A percentile compares a stretch with the other conserved stretches of the same genome.
Conservation (phyloP, 2,797 vertebrate genomes). For the Ciconia nigra region DNA sequence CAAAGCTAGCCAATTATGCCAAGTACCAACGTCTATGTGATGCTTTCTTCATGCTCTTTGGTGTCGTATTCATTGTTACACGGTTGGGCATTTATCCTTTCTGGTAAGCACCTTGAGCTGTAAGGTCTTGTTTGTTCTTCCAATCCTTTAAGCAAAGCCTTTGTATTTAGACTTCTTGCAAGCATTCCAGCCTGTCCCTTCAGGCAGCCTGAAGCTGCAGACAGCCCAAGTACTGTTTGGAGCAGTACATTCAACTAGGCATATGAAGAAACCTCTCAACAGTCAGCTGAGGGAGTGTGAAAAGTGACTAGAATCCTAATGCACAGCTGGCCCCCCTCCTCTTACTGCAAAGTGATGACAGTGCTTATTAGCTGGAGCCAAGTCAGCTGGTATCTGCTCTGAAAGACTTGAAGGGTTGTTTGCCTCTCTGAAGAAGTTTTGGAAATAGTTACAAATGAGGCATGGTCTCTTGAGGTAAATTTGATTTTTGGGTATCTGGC, state of each 20-base stretch:
- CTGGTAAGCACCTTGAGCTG: conserved; percentile 82
- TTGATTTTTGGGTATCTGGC: not conserved
- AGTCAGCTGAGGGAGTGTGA: not conserved
- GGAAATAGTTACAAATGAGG: not conserved
- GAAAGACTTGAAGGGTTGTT: not conserved
- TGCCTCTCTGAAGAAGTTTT: not conserved
- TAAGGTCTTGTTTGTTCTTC: not conserved
- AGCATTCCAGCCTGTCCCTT: not conserved
- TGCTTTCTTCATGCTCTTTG: conserved; percentile 89
- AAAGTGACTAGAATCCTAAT: not conserved
- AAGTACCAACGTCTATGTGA: conserved; percentile 93
- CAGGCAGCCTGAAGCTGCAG: not conserved
- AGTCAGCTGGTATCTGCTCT: not conserved
- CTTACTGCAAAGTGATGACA: not conserved
- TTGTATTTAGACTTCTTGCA: not conserved
- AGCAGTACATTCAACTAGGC: not conserved
- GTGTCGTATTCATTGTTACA: conserved; percentile 87
- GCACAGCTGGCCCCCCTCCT: not conserved
- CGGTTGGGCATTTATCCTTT: conserved; percentile 90
- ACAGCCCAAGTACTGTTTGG: not conserved
- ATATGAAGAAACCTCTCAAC: not conserved
- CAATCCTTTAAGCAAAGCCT: not conserved
- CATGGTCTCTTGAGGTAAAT: not conserved
- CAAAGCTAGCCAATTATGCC: conserved; percentile 95
- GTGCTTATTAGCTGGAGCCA: not conserved